Evolutionary conservation across 2,797 vertebrate genomes (phyloP).

Genomic region (Chelon auratus): DNA sequence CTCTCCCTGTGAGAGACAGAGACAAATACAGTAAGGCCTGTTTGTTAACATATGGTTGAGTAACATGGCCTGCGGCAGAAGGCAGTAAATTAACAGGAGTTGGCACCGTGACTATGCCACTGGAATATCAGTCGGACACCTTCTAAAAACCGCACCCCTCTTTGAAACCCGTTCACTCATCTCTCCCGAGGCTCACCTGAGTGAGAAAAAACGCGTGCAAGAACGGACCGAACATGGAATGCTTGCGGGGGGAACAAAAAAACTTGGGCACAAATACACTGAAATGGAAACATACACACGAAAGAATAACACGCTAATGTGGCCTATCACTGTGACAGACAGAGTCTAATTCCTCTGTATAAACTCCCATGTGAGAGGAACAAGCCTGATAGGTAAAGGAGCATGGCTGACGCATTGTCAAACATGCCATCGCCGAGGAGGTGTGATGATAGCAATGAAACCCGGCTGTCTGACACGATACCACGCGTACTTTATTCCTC

Average conservation of each 20-base stretch:
- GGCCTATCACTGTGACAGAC: conserved; percentile 63
- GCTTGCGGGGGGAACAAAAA: not conserved
- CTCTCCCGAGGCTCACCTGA: conserved; percentile 69
- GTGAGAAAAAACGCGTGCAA: conserved; percentile 60
- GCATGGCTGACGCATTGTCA: conserved; percentile 70
- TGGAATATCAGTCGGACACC: conserved; percentile 75
- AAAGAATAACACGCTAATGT: conserved; percentile 59
- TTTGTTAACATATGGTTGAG: conserved; percentile 77
- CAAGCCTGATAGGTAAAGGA: conserved; percentile 72
- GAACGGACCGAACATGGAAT: conserved; percentile 56
- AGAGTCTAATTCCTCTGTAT: conserved; percentile 68
- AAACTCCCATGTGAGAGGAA: conserved; percentile 66
- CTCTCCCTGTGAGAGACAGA: conserved; percentile 36
- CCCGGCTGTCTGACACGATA: conserved; percentile 69
- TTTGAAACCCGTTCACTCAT: conserved; percentile 50
- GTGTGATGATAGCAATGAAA: conserved; percentile 71
- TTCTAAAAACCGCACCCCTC: conserved; percentile 67
- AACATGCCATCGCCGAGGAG: conserved; percentile 66
- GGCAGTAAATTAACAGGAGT: conserved; percentile 75
- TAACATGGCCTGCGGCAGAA: conserved; percentile 72
- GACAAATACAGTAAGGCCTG: conserved; percentile 55
- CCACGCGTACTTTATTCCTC: conserved; percentile 63
- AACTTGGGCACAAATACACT: conserved; percentile 41
- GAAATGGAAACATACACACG: conserved; percentile 45
- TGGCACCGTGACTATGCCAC: conserved; percentile 69